Percentiles rank a stretch among this genome's conserved stretches.
Conservation (phyloP, 1,140 invertebrate species). For the Pogonomyrmex barbatus region DNA sequence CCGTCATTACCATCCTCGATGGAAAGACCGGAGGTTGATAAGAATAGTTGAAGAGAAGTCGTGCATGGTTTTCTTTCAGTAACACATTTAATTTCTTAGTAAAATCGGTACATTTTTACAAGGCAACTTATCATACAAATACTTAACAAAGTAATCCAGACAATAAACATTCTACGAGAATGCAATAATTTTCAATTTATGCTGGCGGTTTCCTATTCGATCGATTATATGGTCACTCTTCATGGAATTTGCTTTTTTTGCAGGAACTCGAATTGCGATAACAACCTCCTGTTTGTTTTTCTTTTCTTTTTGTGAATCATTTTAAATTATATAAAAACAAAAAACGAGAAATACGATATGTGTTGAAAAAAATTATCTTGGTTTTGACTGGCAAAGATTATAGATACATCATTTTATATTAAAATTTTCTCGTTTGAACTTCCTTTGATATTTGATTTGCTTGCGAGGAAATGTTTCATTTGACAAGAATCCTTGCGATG, state of each 20-base stretch:
- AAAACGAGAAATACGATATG: background rate
- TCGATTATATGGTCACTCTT: conserved; percentile 44
- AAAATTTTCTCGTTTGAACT: conserved; percentile 28
- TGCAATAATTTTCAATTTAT: conserved; percentile 62
- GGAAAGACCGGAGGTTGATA: conserved; percentile 70
- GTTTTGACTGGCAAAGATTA: conserved; percentile 35
- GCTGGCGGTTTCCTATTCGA: conserved; percentile 47
- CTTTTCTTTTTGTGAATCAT: background rate
- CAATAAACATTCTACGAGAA: conserved; percentile 68
- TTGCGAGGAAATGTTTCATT: conserved; percentile 47
- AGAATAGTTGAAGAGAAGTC: conserved; percentile 69
- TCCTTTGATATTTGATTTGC: conserved; percentile 54
- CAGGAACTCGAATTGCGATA: conserved; percentile 67
- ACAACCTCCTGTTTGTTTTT: conserved; percentile 60
- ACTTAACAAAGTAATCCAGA: conserved; percentile 77
- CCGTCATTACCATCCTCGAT: conserved; percentile 61
- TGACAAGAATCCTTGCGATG: conserved; percentile 38
- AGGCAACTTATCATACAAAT: conserved; percentile 81
- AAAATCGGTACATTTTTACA: conserved; percentile 82
- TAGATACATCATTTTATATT: conserved; percentile 25
- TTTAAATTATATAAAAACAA: background rate
- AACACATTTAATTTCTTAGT: conserved; percentile 82
- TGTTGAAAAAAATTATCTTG: conserved; percentile 16
- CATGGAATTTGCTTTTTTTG: conserved; percentile 26
- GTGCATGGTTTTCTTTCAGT: conserved; percentile 74